phyloP scores from a whole-genome alignment of 1,140 invertebrate species.

The Bacillus rossius region DNA sequence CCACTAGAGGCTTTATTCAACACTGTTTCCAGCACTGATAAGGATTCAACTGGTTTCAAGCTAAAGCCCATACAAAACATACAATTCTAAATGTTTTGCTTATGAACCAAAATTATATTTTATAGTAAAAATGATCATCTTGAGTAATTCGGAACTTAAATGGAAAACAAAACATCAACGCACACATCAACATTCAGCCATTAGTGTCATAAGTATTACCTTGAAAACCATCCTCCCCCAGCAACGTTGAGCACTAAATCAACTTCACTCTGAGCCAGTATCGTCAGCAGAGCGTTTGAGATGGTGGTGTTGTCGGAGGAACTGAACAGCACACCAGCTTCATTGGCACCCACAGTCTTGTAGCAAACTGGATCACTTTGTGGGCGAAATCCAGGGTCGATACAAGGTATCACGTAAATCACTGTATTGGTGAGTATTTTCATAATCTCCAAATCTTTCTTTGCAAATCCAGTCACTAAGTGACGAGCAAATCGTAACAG shows the following conservation, averaged over 20 bases:
- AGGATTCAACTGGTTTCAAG: too few species aligned
- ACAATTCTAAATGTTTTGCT: too few species aligned
- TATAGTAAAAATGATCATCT: too few species aligned
- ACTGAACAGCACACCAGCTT: neutral
- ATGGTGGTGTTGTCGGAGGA: neutral
- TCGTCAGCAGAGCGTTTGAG: neutral
- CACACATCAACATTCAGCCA: too few species aligned
- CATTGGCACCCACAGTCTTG: neutral
- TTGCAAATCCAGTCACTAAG: slow-evolving; percentile 60
- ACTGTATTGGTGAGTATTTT: slow-evolving; percentile 63
- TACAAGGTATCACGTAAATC: slow-evolving; percentile 71
- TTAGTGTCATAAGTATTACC: slow-evolving; percentile 7
- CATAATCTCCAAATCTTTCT: slow-evolving; percentile 56
- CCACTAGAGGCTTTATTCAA: too few species aligned
- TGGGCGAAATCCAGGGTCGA: slow-evolving; percentile 9
- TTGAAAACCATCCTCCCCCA: slow-evolving; percentile 2
- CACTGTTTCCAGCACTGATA: too few species aligned
- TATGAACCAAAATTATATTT: too few species aligned
- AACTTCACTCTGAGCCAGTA: slow-evolving; percentile 2
- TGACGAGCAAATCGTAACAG: slow-evolving; percentile 76
- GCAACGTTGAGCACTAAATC: slow-evolving; percentile 9
- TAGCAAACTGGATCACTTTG: neutral
- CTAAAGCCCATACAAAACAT: too few species aligned
- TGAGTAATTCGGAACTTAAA: too few species aligned
- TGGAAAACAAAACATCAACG: too few species aligned